Evolutionary conservation across 2,113 vertebrate genomes (phyloP), one percentile per base, ranked within the genome.

Genomic region (Equus przewalskii): DNA sequence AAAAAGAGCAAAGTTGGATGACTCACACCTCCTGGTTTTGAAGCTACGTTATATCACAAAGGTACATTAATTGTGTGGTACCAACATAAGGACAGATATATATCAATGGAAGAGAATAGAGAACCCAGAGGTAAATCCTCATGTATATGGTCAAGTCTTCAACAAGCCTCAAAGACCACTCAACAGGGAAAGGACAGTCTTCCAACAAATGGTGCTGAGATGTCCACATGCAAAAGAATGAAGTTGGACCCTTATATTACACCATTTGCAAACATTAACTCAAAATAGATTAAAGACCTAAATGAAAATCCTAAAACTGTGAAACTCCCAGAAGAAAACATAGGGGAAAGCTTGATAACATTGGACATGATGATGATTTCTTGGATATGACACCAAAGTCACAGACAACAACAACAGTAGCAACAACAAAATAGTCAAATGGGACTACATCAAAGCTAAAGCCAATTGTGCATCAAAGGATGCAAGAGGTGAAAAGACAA

Each of bases 61-160:
- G n/a, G 49, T 56, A 7, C 49, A 51, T 56, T 56, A 14, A 14
- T 54, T 28, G 18, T 21, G 0, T 14, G 51, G 19, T 12, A n/a
- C 51, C 14, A 51, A 30, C 76, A n/a, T 22, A 6, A 22, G 22
- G 12, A 5, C 4, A 22, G 22, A 51, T 7, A 51, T 7, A n/a
- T 30, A 4, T 11, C 19, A 14, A 7, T 54, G 46, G 19, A 19
- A 33, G 6, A 13, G 76, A 18, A 4, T 2, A 54, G 76, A 7
- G 0, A 4, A 18, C 49, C 73, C 18, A 0, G 1, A 7, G 49
- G 1, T 3, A 49, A 22, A 0, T 8, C 18, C 75, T 30, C 1
- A 49, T 78, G 73, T 51, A 33, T 54, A 2, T 22, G 76, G 3
- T n/a, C 76, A 22, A 6, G 3, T 30, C 76, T 54, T 79, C 76